Percentiles rank a stretch among this genome's conserved stretches.
Conservation (phyloP, 2,888 invertebrate genomes). For the Zelleria hepariella region DNA sequence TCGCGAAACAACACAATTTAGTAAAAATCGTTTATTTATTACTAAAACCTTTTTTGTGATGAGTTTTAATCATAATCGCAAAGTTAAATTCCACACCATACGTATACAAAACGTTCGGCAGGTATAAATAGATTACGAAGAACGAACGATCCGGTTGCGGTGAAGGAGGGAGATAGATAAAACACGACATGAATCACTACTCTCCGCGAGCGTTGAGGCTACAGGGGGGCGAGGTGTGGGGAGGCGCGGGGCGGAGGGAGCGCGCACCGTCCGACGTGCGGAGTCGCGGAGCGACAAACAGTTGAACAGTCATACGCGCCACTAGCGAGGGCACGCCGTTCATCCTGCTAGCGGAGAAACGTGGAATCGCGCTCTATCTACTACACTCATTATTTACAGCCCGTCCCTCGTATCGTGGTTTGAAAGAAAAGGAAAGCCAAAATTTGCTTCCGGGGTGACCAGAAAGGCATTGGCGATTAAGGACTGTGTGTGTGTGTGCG, state of each 20-base stretch:
- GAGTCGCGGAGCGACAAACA: slow-evolving; percentile 32
- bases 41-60: not conserved
- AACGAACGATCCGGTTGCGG: slow-evolving; percentile 70
- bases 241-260: slow-evolving; percentile 29
- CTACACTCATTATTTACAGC: slow-evolving; percentile 35
- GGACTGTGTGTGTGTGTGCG: slow-evolving; percentile 52
- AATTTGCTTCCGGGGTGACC: slow-evolving; percentile 22
- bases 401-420: slow-evolving; percentile 28
- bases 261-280: not conserved
- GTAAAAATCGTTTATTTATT: not conserved
- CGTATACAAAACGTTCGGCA: slow-evolving; percentile 43
- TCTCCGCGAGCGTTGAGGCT: slow-evolving; percentile 46
- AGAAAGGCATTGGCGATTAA: slow-evolving; percentile 44
- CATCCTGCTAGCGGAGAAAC: slow-evolving; percentile 28
- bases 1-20: not conserved
- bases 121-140: slow-evolving; percentile 69
- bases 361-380: slow-evolving; percentile 27
- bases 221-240: slow-evolving; percentile 27
- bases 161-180: slow-evolving; percentile 71
- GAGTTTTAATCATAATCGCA: slow-evolving; percentile 30
- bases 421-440: slow-evolving; percentile 17
- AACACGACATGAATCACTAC: slow-evolving; percentile 72
- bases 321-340: slow-evolving; percentile 39
- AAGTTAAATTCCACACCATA: slow-evolving; percentile 65
- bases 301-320: slow-evolving; percentile 56